Percentiles rank a stretch among this genome's conserved stretches.
Conservation (phyloP, 2,113 vertebrate genomes). For the Cinclus cinclus region DNA sequence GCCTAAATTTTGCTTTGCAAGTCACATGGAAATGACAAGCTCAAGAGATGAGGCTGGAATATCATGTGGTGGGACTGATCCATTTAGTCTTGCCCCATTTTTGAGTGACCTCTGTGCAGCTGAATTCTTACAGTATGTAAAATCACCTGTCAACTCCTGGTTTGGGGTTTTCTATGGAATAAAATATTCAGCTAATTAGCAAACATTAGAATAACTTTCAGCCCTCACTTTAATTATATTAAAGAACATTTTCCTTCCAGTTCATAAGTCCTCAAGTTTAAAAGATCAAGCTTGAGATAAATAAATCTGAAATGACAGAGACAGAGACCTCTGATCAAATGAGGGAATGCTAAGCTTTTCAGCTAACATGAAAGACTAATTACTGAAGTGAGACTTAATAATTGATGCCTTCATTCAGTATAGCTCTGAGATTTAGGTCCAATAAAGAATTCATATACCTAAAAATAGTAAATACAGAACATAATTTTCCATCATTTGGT, state of each 20-base stretch:
- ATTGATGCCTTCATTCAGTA: conserved; percentile 28
- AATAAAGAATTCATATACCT: conserved; percentile 45
- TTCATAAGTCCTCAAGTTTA: neutral
- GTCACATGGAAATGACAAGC: neutral
- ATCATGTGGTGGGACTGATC: neutral
- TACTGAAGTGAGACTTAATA: conserved; percentile 40
- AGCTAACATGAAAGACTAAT: conserved; percentile 48
- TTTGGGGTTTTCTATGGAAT: neutral
- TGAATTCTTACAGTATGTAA: neutral
- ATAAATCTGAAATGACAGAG: conserved; percentile 29
- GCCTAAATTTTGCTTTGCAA: neutral
- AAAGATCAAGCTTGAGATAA: conserved; percentile 23
- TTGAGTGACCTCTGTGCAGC: neutral
- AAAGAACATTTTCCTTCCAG: conserved; percentile 6
- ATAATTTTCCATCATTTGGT: neutral
- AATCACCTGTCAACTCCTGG: neutral
- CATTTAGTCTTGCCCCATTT: neutral
- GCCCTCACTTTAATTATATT: neutral
- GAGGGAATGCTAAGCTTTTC: conserved; percentile 9
- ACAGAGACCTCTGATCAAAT: conserved; percentile 17
- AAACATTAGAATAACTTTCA: neutral
- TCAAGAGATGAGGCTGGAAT: neutral
- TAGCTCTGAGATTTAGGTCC: conserved; percentile 29
- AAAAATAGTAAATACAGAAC: conserved; percentile 38
- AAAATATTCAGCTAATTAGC: neutral